phyloP scores from a whole-genome alignment of 2,888 invertebrate species.

The Machimus rusticus region DNA sequence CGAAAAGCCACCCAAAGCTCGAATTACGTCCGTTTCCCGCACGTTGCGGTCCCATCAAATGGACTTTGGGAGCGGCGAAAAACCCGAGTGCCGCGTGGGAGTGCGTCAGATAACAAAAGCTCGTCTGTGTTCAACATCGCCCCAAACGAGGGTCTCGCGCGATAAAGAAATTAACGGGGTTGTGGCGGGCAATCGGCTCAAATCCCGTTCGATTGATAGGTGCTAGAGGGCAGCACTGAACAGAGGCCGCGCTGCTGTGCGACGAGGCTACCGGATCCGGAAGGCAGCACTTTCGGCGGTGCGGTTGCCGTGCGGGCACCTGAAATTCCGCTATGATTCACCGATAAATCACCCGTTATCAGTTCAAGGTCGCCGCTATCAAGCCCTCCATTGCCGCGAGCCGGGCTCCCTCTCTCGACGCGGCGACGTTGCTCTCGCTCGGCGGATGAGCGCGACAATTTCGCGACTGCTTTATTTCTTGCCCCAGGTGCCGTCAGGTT shows the following conservation, averaged over 20 bases:
- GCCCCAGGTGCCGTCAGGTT: conserved; percentile 7
- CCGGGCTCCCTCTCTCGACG: neutral
- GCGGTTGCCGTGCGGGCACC: neutral
- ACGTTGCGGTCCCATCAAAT: neutral
- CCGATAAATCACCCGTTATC: conserved; percentile 1
- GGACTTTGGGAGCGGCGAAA: neutral
- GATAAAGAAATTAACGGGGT: conserved; percentile 28
- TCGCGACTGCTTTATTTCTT: neutral
- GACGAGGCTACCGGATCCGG: neutral
- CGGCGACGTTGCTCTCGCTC: neutral
- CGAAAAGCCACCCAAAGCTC: neutral
- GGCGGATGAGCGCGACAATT: neutral
- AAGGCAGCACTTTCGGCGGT: neutral
- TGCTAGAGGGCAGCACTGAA: neutral
- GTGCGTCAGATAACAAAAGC: conserved; percentile 4
- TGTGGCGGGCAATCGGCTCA: conserved; percentile 3
- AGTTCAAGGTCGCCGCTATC: conserved; percentile 14
- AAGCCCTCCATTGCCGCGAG: neutral
- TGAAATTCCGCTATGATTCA: neutral
- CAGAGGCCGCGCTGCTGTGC: neutral
- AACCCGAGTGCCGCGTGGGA: neutral
- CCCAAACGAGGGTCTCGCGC: neutral
- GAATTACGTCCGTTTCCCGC: neutral
- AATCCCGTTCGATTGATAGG: neutral
- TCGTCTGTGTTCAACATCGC: neutral